Conservation (phyloP, 2,888 invertebrate species). For the Eupeodes luniger region DNA sequence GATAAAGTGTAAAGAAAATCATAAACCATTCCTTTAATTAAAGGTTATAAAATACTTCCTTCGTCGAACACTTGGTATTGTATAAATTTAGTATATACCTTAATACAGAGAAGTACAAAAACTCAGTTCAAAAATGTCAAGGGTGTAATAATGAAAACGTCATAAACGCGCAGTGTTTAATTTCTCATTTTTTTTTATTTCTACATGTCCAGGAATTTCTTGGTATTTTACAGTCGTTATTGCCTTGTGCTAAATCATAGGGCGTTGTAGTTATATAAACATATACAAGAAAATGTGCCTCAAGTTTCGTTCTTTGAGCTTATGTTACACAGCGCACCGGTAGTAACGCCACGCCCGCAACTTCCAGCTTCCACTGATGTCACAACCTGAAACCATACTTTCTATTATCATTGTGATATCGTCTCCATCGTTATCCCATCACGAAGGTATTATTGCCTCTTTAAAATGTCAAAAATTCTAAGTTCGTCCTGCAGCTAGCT, state of each 20-base stretch:
- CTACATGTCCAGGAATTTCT: conserved; percentile 40
- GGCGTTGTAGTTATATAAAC: not conserved
- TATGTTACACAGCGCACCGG: not conserved
- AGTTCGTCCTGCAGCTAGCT: conserved; percentile 48
- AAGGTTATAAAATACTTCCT: too few species aligned
- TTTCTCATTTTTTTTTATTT: conserved; percentile 42
- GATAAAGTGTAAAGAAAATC: too few species aligned
- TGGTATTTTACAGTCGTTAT: conserved; percentile 9
- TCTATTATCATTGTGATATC: not conserved
- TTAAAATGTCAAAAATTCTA: conserved; percentile 46
- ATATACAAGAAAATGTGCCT: not conserved
- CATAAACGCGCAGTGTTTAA: conserved; percentile 33
- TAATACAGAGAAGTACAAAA: not conserved
- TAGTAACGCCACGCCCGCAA: not conserved
- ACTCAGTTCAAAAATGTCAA: conserved; percentile 50
- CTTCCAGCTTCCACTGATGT: not conserved
- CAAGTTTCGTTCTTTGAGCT: conserved; percentile 20
- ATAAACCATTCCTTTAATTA: too few species aligned
- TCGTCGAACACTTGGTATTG: too few species aligned
- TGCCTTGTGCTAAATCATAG: conserved; percentile 18
- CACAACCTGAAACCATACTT: too few species aligned
- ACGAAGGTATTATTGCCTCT: conserved; percentile 42
- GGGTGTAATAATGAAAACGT: conserved; percentile 54
- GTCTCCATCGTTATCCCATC: not conserved
- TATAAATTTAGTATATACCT: not conserved